Evolutionary conservation across 2,888 invertebrate species (phyloP).

Genomic region (Bursaphelenchus okinawaensis): DNA sequence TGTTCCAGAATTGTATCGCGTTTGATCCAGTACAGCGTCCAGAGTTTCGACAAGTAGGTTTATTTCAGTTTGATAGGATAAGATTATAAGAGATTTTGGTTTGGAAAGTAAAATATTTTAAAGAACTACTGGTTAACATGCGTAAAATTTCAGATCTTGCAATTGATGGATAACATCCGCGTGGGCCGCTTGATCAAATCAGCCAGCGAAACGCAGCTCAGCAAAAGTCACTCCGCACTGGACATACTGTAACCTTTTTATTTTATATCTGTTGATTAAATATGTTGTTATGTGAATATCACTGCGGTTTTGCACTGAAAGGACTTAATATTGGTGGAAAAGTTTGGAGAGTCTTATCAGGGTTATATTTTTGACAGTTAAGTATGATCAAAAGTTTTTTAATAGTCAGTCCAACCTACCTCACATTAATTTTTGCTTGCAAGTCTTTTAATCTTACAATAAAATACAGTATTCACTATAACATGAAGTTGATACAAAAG

Average conservation of each 20-base stretch:
- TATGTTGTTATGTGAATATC: too few species aligned
- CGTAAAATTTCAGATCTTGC: slow-evolving; percentile 68
- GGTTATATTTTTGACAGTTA: too few species aligned
- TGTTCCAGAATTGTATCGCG: slow-evolving; percentile 84
- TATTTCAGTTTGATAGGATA: slow-evolving; percentile 5
- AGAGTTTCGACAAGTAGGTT: slow-evolving; percentile 70
- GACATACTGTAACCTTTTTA: background rate
- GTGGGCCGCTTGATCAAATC: slow-evolving; percentile 81
- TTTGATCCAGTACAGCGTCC: slow-evolving; percentile 81
- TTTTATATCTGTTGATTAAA: background rate
- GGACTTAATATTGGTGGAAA: too few species aligned
- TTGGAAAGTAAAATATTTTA: too few species aligned
- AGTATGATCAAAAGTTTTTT: background rate
- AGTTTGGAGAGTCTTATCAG: too few species aligned
- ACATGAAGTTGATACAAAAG: background rate
- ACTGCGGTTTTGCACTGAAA: too few species aligned
- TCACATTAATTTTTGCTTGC: background rate
- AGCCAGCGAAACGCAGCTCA: slow-evolving; percentile 76
- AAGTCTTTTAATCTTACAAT: background rate
- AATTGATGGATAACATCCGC: slow-evolving; percentile 68
- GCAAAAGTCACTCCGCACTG: background rate
- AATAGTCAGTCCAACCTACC: background rate
- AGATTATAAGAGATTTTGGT: too few species aligned
- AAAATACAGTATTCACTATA: background rate
- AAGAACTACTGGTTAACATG: too few species aligned